Evolutionary conservation across 2,888 invertebrate species (phyloP), one percentile per base, ranked within the genome.

Genomic region (Camptogramma bilineatum): DNA sequence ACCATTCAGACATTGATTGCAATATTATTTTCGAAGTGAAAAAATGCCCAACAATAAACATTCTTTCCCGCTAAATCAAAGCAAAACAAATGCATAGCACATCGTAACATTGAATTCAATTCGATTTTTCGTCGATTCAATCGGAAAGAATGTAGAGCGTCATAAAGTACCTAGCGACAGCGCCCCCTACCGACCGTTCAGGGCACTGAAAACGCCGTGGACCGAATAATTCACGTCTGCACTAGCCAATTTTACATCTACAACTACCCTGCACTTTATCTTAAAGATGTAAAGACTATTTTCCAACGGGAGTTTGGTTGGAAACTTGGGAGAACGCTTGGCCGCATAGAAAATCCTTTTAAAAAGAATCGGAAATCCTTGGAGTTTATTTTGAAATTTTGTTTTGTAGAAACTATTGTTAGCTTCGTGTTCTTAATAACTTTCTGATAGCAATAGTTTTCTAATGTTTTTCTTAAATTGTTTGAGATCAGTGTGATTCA

Each of bases 211-310:
- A 77, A 78, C 66, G 71, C 84, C 75, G 72, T 81, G 82, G 76
- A 82, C 79, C 86, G 82, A 83, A 85, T 86, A 86, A 86, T 86
- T 83, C 83, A 84, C 81, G 76, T 76, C 74, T 70, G 64, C 72
- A 72, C 70, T 59, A 67, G 70, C 72, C 77, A 77, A 80, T 70
- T 62, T 69, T 69, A 63, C 57, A 58, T 56, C 60, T 76, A 72
- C 78, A 50, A 56, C 48, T 18, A 10, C 31, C 17, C 24, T 54
- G 7, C 21, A 66, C 70, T 44, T 62, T 70, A 69, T 55, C 5
- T 19, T 51, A 39, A 52, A 1, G 48, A 0, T 18, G 17, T 57
- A 67, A 44, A 44, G 46, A 4, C 52, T 53, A 66, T 55, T 66
- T 68, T 70, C n/a, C 52, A 62, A 56, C 24, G 61, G 13, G 24